Evolutionary conservation across 2,797 vertebrate genomes (phyloP).

Genomic region (Smutsia temminckii): DNA sequence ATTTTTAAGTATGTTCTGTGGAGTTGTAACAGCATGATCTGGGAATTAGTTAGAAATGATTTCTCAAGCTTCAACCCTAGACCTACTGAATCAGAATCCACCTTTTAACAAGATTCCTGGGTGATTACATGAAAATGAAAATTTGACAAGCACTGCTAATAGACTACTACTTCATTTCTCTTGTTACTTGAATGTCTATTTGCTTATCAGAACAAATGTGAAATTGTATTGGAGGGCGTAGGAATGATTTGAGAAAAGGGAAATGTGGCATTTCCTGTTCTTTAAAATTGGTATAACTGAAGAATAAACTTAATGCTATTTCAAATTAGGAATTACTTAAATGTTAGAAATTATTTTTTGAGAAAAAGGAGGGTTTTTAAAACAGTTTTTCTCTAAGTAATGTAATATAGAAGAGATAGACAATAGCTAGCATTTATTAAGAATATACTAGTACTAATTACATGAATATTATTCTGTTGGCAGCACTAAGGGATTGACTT

Average conservation of each 20-base stretch:
- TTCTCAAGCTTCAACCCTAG: neutral
- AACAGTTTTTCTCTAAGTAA: neutral
- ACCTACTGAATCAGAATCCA: neutral
- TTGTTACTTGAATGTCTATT: neutral
- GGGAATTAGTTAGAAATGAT: neutral
- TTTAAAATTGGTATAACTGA: neutral
- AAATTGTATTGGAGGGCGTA: neutral
- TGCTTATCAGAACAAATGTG: conserved; percentile 1
- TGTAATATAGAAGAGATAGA: neutral
- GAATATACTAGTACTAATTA: conserved; percentile 33
- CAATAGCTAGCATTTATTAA: neutral
- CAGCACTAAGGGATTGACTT: neutral
- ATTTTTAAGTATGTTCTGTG: neutral
- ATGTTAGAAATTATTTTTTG: conserved; percentile 14
- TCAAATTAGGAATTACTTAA: conserved; percentile 41
- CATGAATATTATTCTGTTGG: neutral
- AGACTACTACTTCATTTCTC: neutral
- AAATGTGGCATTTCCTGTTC: neutral
- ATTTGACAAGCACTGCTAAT: neutral
- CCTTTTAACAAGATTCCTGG: conserved; percentile 32
- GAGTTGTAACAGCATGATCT: neutral
- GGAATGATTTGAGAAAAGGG: neutral
- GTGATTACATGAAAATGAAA: conserved; percentile 4
- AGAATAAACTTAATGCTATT: neutral
- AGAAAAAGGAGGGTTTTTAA: neutral